These are phyloP conservation scores for Leucophenga maculata DNA, from an alignment of 2,888 invertebrate species.

Conservation along the genomic window DNA sequence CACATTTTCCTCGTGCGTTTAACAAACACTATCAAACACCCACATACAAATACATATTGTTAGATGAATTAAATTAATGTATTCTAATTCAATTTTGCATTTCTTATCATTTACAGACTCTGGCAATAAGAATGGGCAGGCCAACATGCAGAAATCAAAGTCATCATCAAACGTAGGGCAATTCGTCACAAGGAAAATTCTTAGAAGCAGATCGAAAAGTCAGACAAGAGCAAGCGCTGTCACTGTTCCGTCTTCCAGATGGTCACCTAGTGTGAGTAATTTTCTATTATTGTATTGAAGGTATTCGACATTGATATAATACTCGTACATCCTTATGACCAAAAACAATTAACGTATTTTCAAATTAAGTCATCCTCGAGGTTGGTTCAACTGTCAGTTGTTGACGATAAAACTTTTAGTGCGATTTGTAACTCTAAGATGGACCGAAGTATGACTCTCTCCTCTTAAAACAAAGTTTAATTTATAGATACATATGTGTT, in stretches of 20 bases:
- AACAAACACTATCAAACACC: background rate
- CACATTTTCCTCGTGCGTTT: too few relatives aligned
- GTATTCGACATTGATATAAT: background rate
- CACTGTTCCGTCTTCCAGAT: slow-evolving; percentile 71
- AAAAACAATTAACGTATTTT: too few relatives aligned
- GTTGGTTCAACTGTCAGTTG: too few relatives aligned
- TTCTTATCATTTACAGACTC: slow-evolving; percentile 7
- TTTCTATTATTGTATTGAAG: background rate
- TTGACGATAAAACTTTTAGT: too few relatives aligned
- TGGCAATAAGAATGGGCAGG: slow-evolving; percentile 45
- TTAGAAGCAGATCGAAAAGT: slow-evolving; percentile 88
- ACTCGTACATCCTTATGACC: too few relatives aligned
- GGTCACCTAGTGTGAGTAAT: slow-evolving; percentile 89
- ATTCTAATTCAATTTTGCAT: background rate
- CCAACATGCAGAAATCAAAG: slow-evolving; percentile 90
- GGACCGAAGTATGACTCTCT: too few relatives aligned
- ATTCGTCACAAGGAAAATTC: slow-evolving; percentile 88
- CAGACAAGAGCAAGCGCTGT: slow-evolving; percentile 76
- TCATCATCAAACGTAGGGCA: slow-evolving; percentile 90
- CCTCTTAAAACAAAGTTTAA: too few relatives aligned
- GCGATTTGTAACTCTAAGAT: too few relatives aligned
- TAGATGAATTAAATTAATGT: too few relatives aligned
- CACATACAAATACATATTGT: background rate
- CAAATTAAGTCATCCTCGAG: too few relatives aligned
- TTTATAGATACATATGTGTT: too few relatives aligned